Percentiles rank a stretch among this genome's conserved stretches.
These are phyloP conservation scores for Campoplex capitator DNA, from an alignment of 2,888 invertebrate genomes.

Conservation along the genomic window DNA sequence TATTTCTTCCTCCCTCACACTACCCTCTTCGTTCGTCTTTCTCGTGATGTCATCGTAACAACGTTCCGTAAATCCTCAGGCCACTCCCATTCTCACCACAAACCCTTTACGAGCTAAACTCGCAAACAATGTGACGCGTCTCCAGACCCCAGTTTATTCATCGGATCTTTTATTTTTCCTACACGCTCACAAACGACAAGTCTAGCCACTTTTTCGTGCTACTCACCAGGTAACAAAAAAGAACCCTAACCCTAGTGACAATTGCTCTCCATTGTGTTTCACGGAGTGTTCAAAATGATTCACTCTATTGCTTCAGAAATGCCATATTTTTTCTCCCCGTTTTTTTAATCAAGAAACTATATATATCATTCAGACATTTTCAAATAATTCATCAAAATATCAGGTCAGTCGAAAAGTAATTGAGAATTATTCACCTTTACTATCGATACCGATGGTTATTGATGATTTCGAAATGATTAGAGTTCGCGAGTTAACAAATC, in stretches of 20 bases:
- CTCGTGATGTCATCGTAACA: constrained; percentile 32
- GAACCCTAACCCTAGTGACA: background rate
- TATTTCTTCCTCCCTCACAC: background rate
- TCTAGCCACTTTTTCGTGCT: constrained; percentile 7
- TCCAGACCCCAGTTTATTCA: constrained; percentile 40
- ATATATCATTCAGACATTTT: background rate
- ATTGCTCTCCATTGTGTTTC: background rate
- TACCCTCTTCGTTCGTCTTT: background rate
- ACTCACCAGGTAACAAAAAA: background rate
- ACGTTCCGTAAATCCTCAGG: constrained; percentile 51
- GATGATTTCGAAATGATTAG: constrained; percentile 40
- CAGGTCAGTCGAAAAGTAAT: background rate
- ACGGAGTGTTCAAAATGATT: background rate
- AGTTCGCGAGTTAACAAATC: constrained; percentile 48
- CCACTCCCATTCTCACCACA: constrained; percentile 35
- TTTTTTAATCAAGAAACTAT: background rate
- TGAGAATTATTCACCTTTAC: background rate
- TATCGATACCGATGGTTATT: background rate
- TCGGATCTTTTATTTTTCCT: constrained; percentile 40
- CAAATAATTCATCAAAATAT: background rate
- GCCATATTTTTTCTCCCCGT: background rate
- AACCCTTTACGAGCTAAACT: constrained; percentile 35
- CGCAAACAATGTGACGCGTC: constrained; percentile 36
- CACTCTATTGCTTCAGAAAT: background rate
- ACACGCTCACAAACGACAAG: constrained; percentile 17